Evolutionary conservation across 2,113 vertebrate species (phyloP).

Genomic region (Platichthys flesus): DNA sequence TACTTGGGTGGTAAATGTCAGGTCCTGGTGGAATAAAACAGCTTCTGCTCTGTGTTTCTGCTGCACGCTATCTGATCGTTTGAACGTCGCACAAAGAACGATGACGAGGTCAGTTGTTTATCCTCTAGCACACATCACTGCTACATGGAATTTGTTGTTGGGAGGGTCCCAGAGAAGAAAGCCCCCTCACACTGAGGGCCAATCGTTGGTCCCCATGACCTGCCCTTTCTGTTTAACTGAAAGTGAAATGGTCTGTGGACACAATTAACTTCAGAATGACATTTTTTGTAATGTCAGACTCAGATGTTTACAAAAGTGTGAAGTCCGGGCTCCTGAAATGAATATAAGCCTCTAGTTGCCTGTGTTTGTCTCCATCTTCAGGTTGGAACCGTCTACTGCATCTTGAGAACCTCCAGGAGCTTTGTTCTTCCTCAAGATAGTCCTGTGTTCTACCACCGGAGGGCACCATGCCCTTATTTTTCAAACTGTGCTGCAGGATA

Average conservation of each 20-base stretch:
- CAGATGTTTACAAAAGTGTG: slow-evolving; percentile 43
- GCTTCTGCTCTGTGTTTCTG: slow-evolving; percentile 7
- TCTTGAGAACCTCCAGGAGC: neutral
- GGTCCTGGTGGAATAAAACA: neutral
- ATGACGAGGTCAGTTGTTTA: slow-evolving; percentile 22
- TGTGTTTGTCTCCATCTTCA: slow-evolving; percentile 59
- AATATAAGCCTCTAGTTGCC: slow-evolving; percentile 1
- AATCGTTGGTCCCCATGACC: neutral
- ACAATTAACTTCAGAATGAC: slow-evolving; percentile 27
- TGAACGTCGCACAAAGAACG: neutral
- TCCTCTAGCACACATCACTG: slow-evolving; percentile 4
- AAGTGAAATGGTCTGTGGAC: slow-evolving; percentile 40
- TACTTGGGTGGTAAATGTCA: slow-evolving; percentile 20
- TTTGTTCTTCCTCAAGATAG: neutral
- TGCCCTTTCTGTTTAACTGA: slow-evolving; percentile 37
- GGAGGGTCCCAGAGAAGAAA: slow-evolving; percentile 24
- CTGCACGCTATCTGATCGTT: slow-evolving; percentile 6
- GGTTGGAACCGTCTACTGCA: slow-evolving; percentile 16
- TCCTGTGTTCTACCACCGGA: slow-evolving; percentile 33
- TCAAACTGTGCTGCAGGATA: neutral
- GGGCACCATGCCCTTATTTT: slow-evolving; percentile 53
- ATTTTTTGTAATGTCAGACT: neutral
- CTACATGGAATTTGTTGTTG: slow-evolving; percentile 18
- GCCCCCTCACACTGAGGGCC: neutral
- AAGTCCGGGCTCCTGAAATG: neutral